A percentile compares a stretch with the other conserved stretches of the same genome.
Evolutionary conservation across 2,797 vertebrate genomes (phyloP).

Genomic region (Premnoplex brunnescens): DNA sequence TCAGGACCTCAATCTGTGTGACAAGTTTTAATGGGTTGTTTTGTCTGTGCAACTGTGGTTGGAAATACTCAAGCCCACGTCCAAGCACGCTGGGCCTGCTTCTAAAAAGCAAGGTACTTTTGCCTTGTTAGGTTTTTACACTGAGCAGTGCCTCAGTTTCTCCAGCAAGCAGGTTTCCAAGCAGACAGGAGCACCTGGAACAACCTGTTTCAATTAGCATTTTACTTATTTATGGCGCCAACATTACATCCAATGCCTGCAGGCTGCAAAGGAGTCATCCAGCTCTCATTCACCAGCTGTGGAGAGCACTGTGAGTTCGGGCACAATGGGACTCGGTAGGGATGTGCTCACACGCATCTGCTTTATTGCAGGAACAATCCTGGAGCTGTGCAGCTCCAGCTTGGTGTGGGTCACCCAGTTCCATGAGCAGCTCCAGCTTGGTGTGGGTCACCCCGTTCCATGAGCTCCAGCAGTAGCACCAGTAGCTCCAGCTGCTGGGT

Average conservation of each 20-base stretch:
- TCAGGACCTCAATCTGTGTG: neutral
- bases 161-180: neutral
- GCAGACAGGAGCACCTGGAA: constrained; percentile 31
- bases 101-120: constrained; percentile 12
- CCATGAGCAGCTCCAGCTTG: neutral
- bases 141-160: neutral
- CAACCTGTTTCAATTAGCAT: constrained; percentile 33
- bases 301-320: neutral
- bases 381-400: neutral
- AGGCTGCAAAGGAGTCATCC: neutral
- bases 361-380: neutral
- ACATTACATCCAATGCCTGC: neutral
- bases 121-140: neutral
- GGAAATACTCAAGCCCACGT: neutral
- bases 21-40: neutral
- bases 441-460: neutral
- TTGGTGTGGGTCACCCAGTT: neutral
- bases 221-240: constrained; percentile 45
- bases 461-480: neutral
- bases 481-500: neutral
- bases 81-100: neutral
- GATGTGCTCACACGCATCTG: neutral
- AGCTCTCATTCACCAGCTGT: neutral
- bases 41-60: neutral
- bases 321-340: neutral